A percentile compares a stretch with the other conserved stretches of the same genome.
These are phyloP conservation scores for Chrosomus eos DNA, from an alignment of 2,797 vertebrate species.

Conservation along the genomic window DNA sequence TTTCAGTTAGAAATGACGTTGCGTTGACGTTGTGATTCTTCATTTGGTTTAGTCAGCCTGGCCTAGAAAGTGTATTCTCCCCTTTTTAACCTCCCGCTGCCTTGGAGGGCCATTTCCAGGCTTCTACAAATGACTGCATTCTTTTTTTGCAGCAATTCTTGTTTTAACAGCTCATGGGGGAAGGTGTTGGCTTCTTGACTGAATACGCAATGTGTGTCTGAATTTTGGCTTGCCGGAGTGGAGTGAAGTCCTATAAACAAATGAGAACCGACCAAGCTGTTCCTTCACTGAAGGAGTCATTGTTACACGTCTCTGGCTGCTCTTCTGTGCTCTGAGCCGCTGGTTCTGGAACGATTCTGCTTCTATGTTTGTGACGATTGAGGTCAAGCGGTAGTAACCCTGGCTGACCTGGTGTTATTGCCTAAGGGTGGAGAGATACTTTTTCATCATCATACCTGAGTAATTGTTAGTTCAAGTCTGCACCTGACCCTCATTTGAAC, in stretches of 20 bases:
- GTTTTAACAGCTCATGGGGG: slow-evolving; percentile 67
- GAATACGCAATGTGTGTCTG: slow-evolving; percentile 66
- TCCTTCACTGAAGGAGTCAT: slow-evolving; percentile 19
- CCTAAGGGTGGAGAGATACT: neutral
- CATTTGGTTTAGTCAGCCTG: neutral
- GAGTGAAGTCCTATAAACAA: slow-evolving; percentile 25
- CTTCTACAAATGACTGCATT: slow-evolving; percentile 56
- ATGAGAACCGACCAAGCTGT: slow-evolving; percentile 3
- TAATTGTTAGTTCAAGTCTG: neutral
- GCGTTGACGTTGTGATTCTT: slow-evolving; percentile 12
- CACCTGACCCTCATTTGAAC: slow-evolving; percentile 24
- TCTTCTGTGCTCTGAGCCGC: neutral
- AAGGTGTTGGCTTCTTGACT: slow-evolving; percentile 65
- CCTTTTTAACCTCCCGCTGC: neutral
- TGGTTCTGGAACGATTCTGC: slow-evolving; percentile 1
- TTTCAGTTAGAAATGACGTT: neutral
- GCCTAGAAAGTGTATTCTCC: slow-evolving; percentile 1
- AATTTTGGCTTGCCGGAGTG: slow-evolving; percentile 45
- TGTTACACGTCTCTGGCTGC: slow-evolving; percentile 23
- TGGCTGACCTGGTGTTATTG: neutral
- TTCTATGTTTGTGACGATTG: neutral
- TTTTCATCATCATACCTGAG: slow-evolving; percentile 21
- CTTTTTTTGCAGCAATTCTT: slow-evolving; percentile 53
- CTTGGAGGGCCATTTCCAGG: slow-evolving; percentile 56
- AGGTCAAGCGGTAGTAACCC: slow-evolving; percentile 5